A percentile compares a stretch with the other conserved stretches of the same genome.
Conservation (phyloP, 2,113 vertebrate genomes). For the Rhinoptilus africanus region DNA sequence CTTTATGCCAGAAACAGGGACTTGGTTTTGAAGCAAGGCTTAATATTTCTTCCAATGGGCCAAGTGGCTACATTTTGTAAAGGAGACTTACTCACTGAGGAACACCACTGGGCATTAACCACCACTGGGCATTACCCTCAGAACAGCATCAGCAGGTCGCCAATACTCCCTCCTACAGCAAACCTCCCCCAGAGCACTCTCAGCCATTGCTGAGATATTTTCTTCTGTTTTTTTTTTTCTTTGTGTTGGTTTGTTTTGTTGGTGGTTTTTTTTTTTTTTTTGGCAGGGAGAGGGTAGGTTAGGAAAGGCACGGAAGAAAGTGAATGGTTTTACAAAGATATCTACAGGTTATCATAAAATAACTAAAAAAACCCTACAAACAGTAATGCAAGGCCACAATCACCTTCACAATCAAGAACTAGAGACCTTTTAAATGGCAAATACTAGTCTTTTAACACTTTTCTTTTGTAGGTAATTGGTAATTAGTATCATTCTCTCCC, state of each 20-base stretch:
- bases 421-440: not conserved
- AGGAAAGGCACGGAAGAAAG: not conserved
- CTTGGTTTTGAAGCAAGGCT: not conserved
- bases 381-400: not conserved
- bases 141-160: not conserved
- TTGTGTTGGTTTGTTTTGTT: not conserved
- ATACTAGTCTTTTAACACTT: not conserved
- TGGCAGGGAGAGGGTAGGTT: not conserved
- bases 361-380: not conserved
- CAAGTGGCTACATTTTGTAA: not conserved
- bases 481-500: not conserved
- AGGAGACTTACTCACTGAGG: not conserved
- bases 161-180: not conserved
- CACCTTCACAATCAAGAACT: not conserved
- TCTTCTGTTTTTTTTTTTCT: not conserved
- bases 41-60: not conserved
- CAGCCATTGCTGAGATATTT: not conserved
- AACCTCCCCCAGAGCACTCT: not conserved
- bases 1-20: not conserved
- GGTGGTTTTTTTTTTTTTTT: too few relatives aligned
- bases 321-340: not conserved
- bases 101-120: not conserved
- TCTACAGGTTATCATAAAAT: not conserved
- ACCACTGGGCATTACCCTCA: accelerated
- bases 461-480: not conserved